A percentile compares a stretch with the other conserved stretches of the same genome.
These are phyloP conservation scores for Egretta garzetta DNA, from an alignment of 2,113 vertebrate species.

Conservation along the genomic window DNA sequence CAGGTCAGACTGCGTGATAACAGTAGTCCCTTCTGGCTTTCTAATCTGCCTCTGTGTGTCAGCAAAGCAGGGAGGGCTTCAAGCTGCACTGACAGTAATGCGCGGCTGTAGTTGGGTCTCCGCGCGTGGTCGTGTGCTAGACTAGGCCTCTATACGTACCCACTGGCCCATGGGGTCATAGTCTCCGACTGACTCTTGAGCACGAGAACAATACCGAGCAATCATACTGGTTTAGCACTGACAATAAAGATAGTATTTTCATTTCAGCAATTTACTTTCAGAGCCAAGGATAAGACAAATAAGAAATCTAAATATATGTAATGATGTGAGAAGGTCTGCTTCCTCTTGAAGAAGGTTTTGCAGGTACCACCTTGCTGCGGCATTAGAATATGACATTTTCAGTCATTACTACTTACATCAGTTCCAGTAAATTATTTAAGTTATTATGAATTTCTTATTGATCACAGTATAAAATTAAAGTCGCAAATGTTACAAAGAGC, in stretches of 20 bases:
- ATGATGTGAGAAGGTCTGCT: neutral
- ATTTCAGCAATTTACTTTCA: neutral
- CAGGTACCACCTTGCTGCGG: neutral
- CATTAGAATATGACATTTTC: neutral
- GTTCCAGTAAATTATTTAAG: neutral
- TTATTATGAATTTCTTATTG: neutral
- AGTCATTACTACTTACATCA: neutral
- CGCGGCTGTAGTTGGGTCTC: neutral
- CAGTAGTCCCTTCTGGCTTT: neutral
- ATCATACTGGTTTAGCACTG: neutral
- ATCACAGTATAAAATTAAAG: neutral
- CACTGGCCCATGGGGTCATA: neutral
- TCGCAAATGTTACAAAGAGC: neutral
- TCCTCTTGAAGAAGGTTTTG: neutral
- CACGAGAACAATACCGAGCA: neutral
- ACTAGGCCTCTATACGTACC: neutral
- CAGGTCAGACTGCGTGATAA: neutral
- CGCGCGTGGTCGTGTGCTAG: neutral
- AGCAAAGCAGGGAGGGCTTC: neutral
- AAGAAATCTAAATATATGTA: neutral
- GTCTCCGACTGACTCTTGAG: neutral
- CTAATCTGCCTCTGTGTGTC: neutral
- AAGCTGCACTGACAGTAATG: neutral
- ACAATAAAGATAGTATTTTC: neutral
- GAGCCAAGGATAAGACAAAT: neutral